These are phyloP conservation scores for Pogonus chalceus DNA, from an alignment of 1,140 invertebrate genomes.

Conservation along the genomic window DNA sequence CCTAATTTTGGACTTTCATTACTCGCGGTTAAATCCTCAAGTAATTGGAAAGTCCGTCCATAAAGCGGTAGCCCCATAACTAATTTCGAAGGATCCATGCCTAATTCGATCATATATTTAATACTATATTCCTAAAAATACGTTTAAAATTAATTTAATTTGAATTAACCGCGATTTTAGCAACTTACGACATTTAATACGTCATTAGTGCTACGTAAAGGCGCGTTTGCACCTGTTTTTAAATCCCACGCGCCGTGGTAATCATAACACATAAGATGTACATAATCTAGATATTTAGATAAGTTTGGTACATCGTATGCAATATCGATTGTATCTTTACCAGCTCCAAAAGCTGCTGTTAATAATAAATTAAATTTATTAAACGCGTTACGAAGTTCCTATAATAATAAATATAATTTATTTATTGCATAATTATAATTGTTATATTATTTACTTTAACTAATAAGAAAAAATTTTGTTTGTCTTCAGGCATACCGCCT, in stretches of 20 bases:
- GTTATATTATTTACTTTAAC: conserved; percentile 47
- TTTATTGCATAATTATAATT: neutral
- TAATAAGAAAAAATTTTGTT: conserved; percentile 62
- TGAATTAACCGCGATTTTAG: neutral
- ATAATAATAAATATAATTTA: conserved; percentile 11
- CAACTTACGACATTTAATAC: conserved; percentile 50
- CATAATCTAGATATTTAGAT: conserved; percentile 63
- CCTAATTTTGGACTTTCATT: conserved; percentile 36
- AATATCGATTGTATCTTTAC: conserved; percentile 54
- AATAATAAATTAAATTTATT: conserved; percentile 49
- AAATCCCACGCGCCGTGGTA: conserved; percentile 79
- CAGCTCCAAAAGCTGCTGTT: conserved; percentile 66
- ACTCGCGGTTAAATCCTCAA: conserved; percentile 25
- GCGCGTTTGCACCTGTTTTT: conserved; percentile 63
- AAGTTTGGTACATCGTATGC: conserved; percentile 68
- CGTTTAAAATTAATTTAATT: conserved; percentile 11
- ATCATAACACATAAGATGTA: conserved; percentile 87
- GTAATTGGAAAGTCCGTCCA: conserved; percentile 44
- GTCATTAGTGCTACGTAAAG: conserved; percentile 40
- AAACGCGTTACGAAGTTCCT: conserved; percentile 55
- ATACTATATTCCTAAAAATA: conserved; percentile 56
- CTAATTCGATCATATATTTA: conserved; percentile 59
- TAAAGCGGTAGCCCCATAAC: conserved; percentile 76
- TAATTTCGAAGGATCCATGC: conserved; percentile 62
- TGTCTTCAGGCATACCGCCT: conserved; percentile 61